These are phyloP conservation scores for Monarcha castaneiventris DNA, from an alignment of 2,113 vertebrate species.

Conservation along the genomic window DNA sequence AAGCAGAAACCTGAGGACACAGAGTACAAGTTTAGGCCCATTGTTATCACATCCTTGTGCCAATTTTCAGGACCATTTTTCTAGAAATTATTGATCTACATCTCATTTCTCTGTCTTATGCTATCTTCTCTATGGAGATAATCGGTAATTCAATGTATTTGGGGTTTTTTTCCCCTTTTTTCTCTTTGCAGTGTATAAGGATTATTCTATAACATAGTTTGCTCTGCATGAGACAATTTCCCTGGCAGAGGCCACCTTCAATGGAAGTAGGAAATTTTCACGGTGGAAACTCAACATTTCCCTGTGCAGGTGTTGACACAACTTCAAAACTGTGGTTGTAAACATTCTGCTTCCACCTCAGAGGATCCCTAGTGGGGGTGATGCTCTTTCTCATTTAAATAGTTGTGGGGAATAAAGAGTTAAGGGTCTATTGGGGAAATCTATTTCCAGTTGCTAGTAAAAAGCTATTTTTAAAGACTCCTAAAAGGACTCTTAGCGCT, in stretches of 20 bases:
- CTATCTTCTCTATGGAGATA: neutral
- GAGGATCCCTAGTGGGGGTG: neutral
- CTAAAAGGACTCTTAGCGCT: neutral
- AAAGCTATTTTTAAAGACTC: neutral
- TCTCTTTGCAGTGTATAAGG: neutral
- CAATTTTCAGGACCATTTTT: neutral
- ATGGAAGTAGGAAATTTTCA: neutral
- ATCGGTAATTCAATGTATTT: neutral
- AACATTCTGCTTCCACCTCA: neutral
- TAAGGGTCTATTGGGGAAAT: neutral
- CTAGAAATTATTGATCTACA: neutral
- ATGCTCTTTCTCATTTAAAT: neutral
- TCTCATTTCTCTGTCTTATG: neutral
- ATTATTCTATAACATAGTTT: neutral
- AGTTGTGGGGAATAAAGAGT: neutral
- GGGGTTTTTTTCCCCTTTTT: accelerated
- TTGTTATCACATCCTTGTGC: neutral
- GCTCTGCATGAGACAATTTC: neutral
- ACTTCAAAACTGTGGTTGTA: neutral
- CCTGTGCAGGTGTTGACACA: neutral
- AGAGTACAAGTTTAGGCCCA: neutral
- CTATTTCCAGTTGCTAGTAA: neutral
- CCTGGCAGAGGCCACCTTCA: neutral
- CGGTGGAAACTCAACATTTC: neutral
- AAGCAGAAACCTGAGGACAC: neutral